phyloP scores from a whole-genome alignment of 2,113 vertebrate genomes.

The Penelope pileata region DNA sequence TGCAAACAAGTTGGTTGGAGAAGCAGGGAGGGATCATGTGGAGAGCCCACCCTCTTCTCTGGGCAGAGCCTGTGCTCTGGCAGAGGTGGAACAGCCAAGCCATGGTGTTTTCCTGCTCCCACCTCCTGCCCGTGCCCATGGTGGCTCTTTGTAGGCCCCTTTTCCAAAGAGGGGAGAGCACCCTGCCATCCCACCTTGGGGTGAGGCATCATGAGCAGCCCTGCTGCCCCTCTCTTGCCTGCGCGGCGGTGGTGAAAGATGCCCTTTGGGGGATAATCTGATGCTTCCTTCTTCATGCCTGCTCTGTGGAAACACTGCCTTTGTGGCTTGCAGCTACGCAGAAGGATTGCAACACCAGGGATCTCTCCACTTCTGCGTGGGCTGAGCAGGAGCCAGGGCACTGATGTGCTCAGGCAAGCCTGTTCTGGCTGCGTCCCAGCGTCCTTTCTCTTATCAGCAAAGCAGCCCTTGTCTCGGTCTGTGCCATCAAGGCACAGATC shows the following conservation, averaged over 20 bases:
- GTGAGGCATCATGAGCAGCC: background rate
- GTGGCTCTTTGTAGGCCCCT: background rate
- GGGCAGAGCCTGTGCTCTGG: background rate
- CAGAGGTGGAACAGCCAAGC: background rate
- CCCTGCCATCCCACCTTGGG: no score
- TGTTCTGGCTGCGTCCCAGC: background rate
- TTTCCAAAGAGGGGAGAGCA: background rate
- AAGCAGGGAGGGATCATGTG: background rate
- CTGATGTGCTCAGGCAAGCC: background rate
- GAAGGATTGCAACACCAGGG: background rate
- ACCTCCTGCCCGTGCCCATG: background rate
- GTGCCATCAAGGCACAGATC: background rate
- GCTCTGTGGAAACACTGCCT: background rate
- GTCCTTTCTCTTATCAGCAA: background rate
- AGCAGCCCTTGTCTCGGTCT: background rate
- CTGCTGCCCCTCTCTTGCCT: background rate
- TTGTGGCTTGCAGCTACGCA: background rate
- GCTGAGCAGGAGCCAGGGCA: background rate
- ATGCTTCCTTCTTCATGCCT: background rate
- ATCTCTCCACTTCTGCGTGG: fast-evolving
- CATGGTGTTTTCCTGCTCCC: background rate
- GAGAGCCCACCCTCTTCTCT: background rate
- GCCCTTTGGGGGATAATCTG: background rate
- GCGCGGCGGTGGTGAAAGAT: background rate
- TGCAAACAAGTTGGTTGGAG: background rate